phyloP scores from a whole-genome alignment of 2,888 invertebrate genomes.

The Nectonema munidae region DNA sequence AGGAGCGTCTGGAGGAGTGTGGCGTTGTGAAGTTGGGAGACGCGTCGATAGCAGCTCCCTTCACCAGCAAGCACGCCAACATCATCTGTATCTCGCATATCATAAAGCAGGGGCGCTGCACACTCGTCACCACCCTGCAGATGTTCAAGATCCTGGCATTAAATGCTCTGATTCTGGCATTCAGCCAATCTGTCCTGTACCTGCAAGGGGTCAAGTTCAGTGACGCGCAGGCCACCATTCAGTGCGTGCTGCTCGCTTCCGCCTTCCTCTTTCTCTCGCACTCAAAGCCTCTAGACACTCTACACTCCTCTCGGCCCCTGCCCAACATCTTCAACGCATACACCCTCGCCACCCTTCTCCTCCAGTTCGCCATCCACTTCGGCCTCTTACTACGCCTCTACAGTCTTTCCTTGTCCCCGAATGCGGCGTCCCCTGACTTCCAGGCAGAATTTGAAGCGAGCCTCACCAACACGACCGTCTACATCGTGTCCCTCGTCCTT shows the following conservation, averaged over 20 bases:
- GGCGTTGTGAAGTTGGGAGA: slow-evolving; percentile 72
- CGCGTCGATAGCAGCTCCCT: slow-evolving; percentile 92
- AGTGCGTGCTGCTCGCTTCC: slow-evolving; percentile 66
- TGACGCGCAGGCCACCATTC: slow-evolving; percentile 81
- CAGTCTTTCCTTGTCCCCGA: slow-evolving; percentile 18
- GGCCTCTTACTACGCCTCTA: slow-evolving; percentile 56
- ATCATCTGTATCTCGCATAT: slow-evolving; percentile 88
- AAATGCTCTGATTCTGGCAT: slow-evolving; percentile 80
- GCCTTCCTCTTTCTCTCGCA: slow-evolving; percentile 92
- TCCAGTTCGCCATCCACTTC: slow-evolving; percentile 81
- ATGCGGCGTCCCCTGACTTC: slow-evolving; percentile 18
- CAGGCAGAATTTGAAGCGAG: slow-evolving; percentile 46
- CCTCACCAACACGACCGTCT: slow-evolving; percentile 80
- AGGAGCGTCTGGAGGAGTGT: slow-evolving; percentile 35
- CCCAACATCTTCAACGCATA: slow-evolving; percentile 95
- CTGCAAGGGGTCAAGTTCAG: slow-evolving; percentile 88
- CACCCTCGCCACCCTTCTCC: slow-evolving; percentile 63
- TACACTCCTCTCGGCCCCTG: slow-evolving; percentile 68
- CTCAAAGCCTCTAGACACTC: slow-evolving; percentile 61
- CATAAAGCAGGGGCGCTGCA: slow-evolving; percentile 94
- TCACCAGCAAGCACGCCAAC: slow-evolving; percentile 79
- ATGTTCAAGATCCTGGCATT: slow-evolving; percentile 98
- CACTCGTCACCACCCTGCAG: slow-evolving; percentile 84
- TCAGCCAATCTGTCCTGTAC: slow-evolving; percentile 87
- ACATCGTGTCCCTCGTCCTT: slow-evolving; percentile 77